Base-by-base conservation (phyloP, 2,888 invertebrate species). In the Odontocolon sp. region DNA sequence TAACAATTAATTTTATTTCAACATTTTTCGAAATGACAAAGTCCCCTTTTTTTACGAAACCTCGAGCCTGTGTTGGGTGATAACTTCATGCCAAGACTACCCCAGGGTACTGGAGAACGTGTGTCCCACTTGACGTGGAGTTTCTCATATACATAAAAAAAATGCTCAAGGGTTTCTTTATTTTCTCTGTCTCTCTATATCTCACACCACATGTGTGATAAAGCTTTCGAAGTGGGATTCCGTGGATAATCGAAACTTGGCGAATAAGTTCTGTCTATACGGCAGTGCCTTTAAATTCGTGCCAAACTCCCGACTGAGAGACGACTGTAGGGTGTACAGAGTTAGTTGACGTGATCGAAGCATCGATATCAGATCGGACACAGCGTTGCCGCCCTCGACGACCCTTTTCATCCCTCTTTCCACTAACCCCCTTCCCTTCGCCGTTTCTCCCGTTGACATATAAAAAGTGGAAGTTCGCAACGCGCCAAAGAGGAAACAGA, bases 401-500 rank as follows among this genome's bases (percentile, higher is more conserved):
- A 54, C 54, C 31, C 64, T 66, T 36, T 61, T 18, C 8, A 18
- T 18, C 36, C 21, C 47, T 16, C 16, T 59, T 21, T 36, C 31
- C 36, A 23, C 14, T 54, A 54, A 18, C 28, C 42, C 9, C 56
- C 40, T 45, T 42, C n/a, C 31, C 23, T 59, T 42, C 36, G 21
- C 18, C 33, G 11, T 56, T 67, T 47, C 57, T 9, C 72, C 26
- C 45, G 47, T 59, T 45, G 67, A 36, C 56, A 42, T 45, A 57
- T 54, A 78, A 73, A 78, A 71, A 79, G 78, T 80, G 63, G 57
- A 78, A 82, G 80, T 79, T 77, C 79, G 66, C 57, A 69, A 50
- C 80, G 83, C 83, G 86, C 85, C 85, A 86, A 85, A 86, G 81
- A 85, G 86, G 86, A 87, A 87, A 80, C 77, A 80, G 81, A 74